Evolutionary conservation across 2,113 vertebrate species (phyloP).

Genomic region (Ariopsis seemanni): DNA sequence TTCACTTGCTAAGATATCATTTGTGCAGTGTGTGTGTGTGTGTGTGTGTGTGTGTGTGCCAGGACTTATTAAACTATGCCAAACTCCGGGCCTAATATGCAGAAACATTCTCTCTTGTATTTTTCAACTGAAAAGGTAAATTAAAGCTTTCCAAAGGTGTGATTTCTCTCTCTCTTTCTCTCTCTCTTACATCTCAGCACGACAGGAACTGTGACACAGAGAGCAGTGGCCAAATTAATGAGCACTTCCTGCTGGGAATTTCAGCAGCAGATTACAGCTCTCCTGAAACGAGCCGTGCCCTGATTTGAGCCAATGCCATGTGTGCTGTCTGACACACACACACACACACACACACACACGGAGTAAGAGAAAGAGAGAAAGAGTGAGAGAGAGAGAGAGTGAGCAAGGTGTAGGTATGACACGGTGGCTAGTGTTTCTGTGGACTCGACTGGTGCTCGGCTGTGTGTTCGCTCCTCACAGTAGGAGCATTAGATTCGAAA

Average conservation of each 20-base stretch:
- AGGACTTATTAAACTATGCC: slow-evolving; percentile 45
- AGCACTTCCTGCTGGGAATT: slow-evolving; percentile 51
- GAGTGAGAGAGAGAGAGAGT: background rate
- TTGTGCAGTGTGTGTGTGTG: background rate
- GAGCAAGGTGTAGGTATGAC: slow-evolving; percentile 29
- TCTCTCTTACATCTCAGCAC: slow-evolving; percentile 40
- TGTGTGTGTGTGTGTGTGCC: slow-evolving; percentile 4
- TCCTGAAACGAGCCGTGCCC: slow-evolving; percentile 48
- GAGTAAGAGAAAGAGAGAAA: background rate
- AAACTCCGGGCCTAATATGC: background rate
- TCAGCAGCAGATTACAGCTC: slow-evolving; percentile 53
- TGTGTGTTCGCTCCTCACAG: slow-evolving; percentile 43
- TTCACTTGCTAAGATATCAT: no score
- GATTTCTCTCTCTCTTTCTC: slow-evolving; percentile 11
- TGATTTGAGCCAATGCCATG: slow-evolving; percentile 45
- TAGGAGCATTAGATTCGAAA: slow-evolving; percentile 55
- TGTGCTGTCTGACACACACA: background rate
- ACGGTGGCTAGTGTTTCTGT: slow-evolving; percentile 25
- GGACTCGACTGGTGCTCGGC: slow-evolving; percentile 23
- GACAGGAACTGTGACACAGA: slow-evolving; percentile 55
- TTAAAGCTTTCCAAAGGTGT: slow-evolving; percentile 49
- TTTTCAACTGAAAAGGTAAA: slow-evolving; percentile 57
- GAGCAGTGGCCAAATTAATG: slow-evolving; percentile 55
- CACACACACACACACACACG: background rate
- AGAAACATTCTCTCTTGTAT: background rate